Base-by-base conservation (phyloP, 2,888 invertebrate genomes). In the Ophion slaviceki region DNA sequence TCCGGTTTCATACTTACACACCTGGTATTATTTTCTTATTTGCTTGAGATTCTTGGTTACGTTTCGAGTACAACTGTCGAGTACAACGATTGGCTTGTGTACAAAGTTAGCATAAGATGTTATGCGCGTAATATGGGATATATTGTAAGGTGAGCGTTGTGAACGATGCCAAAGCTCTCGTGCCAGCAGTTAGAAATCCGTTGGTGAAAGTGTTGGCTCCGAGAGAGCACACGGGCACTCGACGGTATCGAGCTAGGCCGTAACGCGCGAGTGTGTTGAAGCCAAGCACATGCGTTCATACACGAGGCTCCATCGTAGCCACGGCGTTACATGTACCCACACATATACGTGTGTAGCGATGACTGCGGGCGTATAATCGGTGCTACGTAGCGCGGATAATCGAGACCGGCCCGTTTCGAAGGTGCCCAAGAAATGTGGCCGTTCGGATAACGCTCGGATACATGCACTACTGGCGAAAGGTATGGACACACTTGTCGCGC, bases 171-270 rank as follows among this genome's bases (percentile, higher is more conserved):
- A 83, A 88, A 90, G 88, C 82, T 80, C 47, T 47, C 84, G 84
- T 86, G 88, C 87, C 86, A 79, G 87, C 88, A 89, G 89, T 90
- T 92, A 92, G 92, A 92, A 92, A 92, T 91, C 91, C 88, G 87
- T 84, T 85, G 91, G 92, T 92, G 92, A 92, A 92, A 92, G 92
- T 92, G 92, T 91, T 91, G 86, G 88, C 87, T 83, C 85, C 77
- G 45, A 61, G 83, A 82, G 81, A 80, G 82, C 78, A 68, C 57
- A 76, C 71, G 36, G 47, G 80, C 66, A 85, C 78, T 81, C 87
- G 81, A 68, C 80, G 77, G 71, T 20, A 78, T 82, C 80, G 67
- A 72, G 80, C 77, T 59, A 76, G 57, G 70, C 81, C 79, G 79
- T 57, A 32, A 71, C 70, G 57, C 45, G 45, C 68, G 68, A 64